Evolutionary conservation across 2,888 invertebrate species (phyloP), one percentile per base, ranked within the genome.

Genomic region (Zygothrica quintamaculata): DNA sequence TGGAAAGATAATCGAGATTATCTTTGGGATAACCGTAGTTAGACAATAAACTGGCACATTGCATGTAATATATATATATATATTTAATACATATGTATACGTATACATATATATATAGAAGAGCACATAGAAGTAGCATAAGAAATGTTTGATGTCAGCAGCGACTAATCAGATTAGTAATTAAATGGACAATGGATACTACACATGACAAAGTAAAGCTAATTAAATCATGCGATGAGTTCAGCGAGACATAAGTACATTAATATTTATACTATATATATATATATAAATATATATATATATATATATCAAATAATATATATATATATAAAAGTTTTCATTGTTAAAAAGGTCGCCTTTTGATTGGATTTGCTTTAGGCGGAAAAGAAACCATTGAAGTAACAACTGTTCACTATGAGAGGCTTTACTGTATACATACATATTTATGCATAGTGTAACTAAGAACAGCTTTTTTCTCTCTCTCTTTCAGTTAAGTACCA

Each of bases 131-230:
- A 3, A 33, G 33, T 5, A 3, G 33, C 6, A 33, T 5, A 37
- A 8, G 5, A 25, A 40, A 12, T 22, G 25, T 40, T 25, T 22
- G 40, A 25, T 40, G 40, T 40, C 25, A 15, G 13, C 16, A 47
- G 18, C 33, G 9, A 44, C 55, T 60, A 65, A 65, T 62, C 57
- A 65, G 65, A 53, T 65, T 65, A 55, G 53, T 34, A 60, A 60
- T 65, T 50, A 50, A 65, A 60, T 44, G 59, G 33, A 34, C 37
- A 31, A 33, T 22, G 18, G 18, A 22, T 5, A 65, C 55, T 44
- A 53, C 26, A 34, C 37, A 31, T 18, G 43, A 59, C 51, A 62
- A 57, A 58, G 33, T 1, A 25, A 36, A 55, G 46, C 56, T 61
- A 65, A 65, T 61, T 65, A 61, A 62, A 52, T 62, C 56, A 61